A percentile compares a stretch with the other conserved stretches of the same genome.
Conservation (phyloP, 92 coral and sea anemone genomes). For the Muricea muricata region DNA sequence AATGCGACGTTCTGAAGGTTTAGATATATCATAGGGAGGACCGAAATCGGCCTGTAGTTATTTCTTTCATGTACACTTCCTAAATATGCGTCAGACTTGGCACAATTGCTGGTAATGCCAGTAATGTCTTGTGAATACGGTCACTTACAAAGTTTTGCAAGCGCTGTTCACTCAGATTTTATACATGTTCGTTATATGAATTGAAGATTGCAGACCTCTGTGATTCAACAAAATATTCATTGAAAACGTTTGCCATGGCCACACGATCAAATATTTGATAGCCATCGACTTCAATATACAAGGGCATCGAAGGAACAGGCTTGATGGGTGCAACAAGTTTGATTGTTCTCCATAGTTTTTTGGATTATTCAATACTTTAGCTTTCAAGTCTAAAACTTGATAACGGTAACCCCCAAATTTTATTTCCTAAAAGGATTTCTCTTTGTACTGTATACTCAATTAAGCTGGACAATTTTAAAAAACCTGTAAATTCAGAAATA, state of each 20-base stretch:
- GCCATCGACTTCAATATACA: not conserved
- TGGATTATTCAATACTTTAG: not conserved
- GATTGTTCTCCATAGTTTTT: not conserved
- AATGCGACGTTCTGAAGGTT: constrained; percentile 58
- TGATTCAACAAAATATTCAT: not conserved
- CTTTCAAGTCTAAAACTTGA: too few relatives aligned
- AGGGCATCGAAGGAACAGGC: not conserved
- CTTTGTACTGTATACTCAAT: too few relatives aligned
- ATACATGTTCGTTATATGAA: not conserved
- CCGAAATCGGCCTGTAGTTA: too few relatives aligned
- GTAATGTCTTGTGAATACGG: not conserved
- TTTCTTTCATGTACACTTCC: too few relatives aligned
- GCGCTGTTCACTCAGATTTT: not conserved
- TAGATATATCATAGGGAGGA: too few relatives aligned
- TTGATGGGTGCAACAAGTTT: not conserved
- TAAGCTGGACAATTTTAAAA: too few relatives aligned
- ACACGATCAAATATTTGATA: constrained; percentile 10
- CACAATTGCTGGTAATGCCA: constrained; percentile 9
- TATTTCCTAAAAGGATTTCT: too few relatives aligned
- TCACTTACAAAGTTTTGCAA: constrained; percentile 1
- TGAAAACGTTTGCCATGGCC: not conserved
- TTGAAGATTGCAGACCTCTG: not conserved
- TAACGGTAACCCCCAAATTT: too few relatives aligned
- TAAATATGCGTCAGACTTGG: too few relatives aligned
- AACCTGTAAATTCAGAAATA: too few relatives aligned